phyloP scores from a whole-genome alignment of 1,140 invertebrate species.

The Campoletis sonorensis region DNA sequence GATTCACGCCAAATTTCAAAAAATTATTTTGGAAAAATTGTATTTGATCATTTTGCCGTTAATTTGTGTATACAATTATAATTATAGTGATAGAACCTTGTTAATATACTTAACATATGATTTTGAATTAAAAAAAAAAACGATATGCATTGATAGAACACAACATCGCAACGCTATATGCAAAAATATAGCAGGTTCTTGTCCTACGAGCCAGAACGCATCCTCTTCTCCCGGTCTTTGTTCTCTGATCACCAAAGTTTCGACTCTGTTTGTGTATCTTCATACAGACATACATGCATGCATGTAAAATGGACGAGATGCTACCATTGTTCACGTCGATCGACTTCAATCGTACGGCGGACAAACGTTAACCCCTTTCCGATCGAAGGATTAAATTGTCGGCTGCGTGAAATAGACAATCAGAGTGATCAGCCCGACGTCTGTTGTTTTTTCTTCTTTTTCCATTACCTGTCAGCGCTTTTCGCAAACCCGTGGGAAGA shows the following conservation, averaged over 20 bases:
- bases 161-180: neutral
- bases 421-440: neutral
- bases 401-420: neutral
- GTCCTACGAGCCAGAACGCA: neutral
- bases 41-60: no score
- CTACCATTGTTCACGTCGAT: conserved; percentile 14
- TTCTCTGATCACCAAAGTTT: conserved; percentile 9
- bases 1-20: no score
- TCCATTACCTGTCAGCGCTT: neutral
- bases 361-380: conserved; percentile 20
- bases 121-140: neutral
- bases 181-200: neutral
- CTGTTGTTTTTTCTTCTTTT: neutral
- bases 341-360: conserved; percentile 10
- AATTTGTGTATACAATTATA: no score
- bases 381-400: conserved; percentile 1
- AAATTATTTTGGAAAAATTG: no score
- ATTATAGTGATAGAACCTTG: no score
- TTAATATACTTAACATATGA: conserved; percentile 13
- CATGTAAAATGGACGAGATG: neutral
- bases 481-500: neutral
- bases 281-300: neutral
- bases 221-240: conserved; percentile 5
- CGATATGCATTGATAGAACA: neutral
- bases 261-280: neutral